Percentiles rank a stretch among this genome's conserved stretches.
Conservation (phyloP, 2,797 vertebrate species). For the Cephalopachus bancanus region DNA sequence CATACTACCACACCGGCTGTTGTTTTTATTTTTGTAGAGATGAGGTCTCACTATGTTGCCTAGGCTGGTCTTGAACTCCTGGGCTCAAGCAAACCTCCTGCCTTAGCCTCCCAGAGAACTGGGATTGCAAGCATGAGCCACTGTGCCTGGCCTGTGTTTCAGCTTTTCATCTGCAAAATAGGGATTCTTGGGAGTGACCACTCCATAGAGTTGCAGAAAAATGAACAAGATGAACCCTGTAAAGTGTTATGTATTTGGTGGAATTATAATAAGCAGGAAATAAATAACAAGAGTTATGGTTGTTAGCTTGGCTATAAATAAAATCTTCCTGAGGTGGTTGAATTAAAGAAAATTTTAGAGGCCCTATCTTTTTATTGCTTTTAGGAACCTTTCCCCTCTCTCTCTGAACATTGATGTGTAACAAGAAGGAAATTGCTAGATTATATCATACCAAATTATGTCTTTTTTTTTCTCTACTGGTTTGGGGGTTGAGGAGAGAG, state of each 20-base stretch:
- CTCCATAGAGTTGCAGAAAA: background rate
- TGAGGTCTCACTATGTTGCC: too few species aligned
- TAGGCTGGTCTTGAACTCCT: too few species aligned
- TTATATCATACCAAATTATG: background rate
- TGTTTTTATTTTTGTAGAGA: too few species aligned
- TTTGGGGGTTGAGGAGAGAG: background rate
- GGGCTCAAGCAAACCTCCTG: too few species aligned
- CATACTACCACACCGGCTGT: too few species aligned
- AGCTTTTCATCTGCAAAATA: background rate
- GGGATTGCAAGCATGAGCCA: too few species aligned
- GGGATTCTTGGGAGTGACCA: background rate
- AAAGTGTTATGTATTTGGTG: background rate
- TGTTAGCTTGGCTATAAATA: background rate
- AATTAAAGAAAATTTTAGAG: slow-evolving; percentile 12
- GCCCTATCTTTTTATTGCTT: background rate
- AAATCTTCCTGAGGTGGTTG: background rate
- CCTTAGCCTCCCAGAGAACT: too few species aligned
- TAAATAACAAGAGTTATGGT: background rate
- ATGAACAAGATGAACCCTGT: background rate
- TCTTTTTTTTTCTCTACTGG: slow-evolving; percentile 19
- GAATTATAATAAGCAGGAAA: background rate
- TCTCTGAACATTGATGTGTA: background rate
- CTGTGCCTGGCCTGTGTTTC: background rate
- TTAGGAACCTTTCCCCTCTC: background rate
- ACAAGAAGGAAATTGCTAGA: background rate